A percentile compares a stretch with the other conserved stretches of the same genome.
These are phyloP conservation scores for Drosophila flavopinicola DNA, from an alignment of 2,888 invertebrate species.

Conservation along the genomic window DNA sequence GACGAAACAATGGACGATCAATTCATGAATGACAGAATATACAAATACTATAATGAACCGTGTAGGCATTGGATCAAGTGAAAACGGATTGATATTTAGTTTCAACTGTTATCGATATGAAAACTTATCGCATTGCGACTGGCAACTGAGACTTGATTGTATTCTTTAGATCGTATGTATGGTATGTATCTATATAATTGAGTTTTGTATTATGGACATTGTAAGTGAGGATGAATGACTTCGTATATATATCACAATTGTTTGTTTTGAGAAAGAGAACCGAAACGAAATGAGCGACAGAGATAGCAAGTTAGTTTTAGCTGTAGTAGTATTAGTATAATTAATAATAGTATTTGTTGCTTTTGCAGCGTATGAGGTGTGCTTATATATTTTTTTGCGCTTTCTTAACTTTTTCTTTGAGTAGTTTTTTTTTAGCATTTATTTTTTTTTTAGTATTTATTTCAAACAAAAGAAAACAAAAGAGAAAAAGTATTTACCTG, in stretches of 20 bases:
- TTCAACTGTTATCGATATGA: slow-evolving; percentile 4
- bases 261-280: slow-evolving; percentile 41
- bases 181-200: not conserved
- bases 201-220: slow-evolving; percentile 1
- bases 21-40: slow-evolving; percentile 12
- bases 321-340: slow-evolving; percentile 48
- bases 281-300: slow-evolving; percentile 72
- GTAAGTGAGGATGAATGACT: slow-evolving; percentile 30
- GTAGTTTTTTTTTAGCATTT: slow-evolving; percentile 44
- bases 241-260: slow-evolving; percentile 45
- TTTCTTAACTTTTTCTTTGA: slow-evolving; percentile 60
- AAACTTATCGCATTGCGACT: slow-evolving; percentile 22
- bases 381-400: slow-evolving; percentile 56
- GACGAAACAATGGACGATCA: slow-evolving; percentile 51
- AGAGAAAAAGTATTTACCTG: slow-evolving; percentile 87
- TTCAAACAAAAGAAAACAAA: slow-evolving; percentile 68
- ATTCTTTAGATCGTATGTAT: slow-evolving; percentile 6
- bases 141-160: slow-evolving; percentile 2
- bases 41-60: slow-evolving; percentile 27
- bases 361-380: slow-evolving; percentile 57
- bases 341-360: slow-evolving; percentile 48
- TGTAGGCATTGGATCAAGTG: slow-evolving; percentile 12
- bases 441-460: slow-evolving; percentile 62
- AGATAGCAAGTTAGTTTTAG: slow-evolving; percentile 56
- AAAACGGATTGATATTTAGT: not conserved